These are phyloP conservation scores for Furcula furcula DNA, from an alignment of 2,888 invertebrate genomes.

Conservation along the genomic window DNA sequence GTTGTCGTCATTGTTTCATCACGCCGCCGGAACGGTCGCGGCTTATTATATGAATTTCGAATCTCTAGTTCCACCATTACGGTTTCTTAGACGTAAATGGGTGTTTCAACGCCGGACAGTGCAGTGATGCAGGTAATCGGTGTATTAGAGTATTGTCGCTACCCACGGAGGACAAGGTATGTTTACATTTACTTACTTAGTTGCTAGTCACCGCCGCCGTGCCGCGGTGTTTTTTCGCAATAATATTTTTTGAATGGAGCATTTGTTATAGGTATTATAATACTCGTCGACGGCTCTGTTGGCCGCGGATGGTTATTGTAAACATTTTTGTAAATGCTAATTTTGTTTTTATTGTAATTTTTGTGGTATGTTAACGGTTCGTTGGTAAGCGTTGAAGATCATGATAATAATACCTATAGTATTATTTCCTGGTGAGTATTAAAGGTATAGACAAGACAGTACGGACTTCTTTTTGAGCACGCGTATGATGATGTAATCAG, in stretches of 20 bases:
- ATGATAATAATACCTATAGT: no score
- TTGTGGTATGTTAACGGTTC: no score
- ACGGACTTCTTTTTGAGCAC: no score
- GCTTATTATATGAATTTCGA: not conserved
- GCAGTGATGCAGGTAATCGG: not conserved
- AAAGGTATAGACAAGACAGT: no score
- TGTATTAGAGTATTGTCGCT: not conserved
- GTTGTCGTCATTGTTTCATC: constrained; percentile 18
- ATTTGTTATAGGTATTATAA: not conserved
- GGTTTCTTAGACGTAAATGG: not conserved
- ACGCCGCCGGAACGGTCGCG: not conserved
- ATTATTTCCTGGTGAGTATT: no score
- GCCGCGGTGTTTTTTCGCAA: not conserved
- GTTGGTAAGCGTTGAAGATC: no score
- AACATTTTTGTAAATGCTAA: not conserved
- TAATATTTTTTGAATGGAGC: constrained; percentile 1
- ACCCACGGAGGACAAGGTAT: not conserved
- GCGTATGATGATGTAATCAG: no score
- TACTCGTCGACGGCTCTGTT: not conserved
- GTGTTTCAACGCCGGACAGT: not conserved
- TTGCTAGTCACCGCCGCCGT: not conserved
- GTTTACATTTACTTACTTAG: constrained; percentile 1
- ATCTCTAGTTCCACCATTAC: not conserved
- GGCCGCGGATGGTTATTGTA: not conserved
- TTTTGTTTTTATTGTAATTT: no score